phyloP scores from a whole-genome alignment of 92 coral and sea anemone genomes.

The Siderastrea radians region DNA sequence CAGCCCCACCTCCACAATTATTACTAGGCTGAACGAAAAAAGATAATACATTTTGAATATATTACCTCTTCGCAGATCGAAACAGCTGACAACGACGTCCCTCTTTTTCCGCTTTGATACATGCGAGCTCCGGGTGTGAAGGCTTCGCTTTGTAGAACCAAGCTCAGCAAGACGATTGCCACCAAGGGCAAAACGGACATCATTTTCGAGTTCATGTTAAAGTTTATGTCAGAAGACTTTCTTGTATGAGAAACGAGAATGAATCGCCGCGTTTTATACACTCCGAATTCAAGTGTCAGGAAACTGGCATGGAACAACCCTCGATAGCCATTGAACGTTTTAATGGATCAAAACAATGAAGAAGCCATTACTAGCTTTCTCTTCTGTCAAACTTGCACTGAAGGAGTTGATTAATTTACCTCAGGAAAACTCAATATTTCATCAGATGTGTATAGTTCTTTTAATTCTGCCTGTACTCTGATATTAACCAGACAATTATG shows the following conservation, averaged over 20 bases:
- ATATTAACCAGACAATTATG: not conserved
- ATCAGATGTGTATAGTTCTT: constrained; percentile 23
- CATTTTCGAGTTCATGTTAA: constrained; percentile 12
- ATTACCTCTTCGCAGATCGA: constrained; percentile 19
- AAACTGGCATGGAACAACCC: not conserved
- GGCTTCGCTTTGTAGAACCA: constrained; percentile 11
- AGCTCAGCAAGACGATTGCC: not conserved
- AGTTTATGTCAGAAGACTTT: not conserved
- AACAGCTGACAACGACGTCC: not conserved
- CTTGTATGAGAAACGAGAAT: not conserved
- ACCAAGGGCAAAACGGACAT: not conserved
- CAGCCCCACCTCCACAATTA: not conserved
- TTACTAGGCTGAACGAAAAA: not conserved
- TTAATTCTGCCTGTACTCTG: not conserved
- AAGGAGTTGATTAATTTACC: not conserved
- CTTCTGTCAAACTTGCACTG: not conserved
- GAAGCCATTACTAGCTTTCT: constrained; percentile 7
- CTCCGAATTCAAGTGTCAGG: constrained; percentile 36
- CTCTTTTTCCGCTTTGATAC: not conserved
- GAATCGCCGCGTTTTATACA: not conserved
- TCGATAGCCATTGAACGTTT: not conserved
- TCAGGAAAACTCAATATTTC: constrained; percentile 33
- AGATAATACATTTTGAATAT: not conserved
- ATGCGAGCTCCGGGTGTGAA: not conserved
- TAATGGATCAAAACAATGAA: constrained; percentile 35